These are phyloP conservation scores for Omphaloscelis lunosa DNA, from an alignment of 2,888 invertebrate species.

Conservation along the genomic window DNA sequence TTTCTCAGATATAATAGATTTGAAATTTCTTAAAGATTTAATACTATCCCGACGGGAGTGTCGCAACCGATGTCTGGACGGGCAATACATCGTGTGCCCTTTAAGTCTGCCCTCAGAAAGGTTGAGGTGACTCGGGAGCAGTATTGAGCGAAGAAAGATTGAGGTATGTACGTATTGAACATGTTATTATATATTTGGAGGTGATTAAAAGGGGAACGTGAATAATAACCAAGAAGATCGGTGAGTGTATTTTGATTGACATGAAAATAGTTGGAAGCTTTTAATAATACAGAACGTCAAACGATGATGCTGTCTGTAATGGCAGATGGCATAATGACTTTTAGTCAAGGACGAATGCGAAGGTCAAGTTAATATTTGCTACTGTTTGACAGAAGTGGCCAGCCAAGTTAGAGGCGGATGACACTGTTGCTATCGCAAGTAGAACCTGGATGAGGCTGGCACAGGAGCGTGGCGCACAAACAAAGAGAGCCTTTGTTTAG, in stretches of 20 bases:
- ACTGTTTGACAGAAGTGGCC: neutral
- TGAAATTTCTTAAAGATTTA: constrained; percentile 41
- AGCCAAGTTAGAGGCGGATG: neutral
- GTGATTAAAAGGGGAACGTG: constrained; percentile 9
- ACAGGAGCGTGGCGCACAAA: neutral
- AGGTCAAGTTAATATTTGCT: neutral
- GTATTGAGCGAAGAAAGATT: constrained; percentile 48
- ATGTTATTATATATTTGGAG: constrained; percentile 11
- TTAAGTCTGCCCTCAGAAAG: constrained; percentile 52
- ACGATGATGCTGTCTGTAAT: neutral
- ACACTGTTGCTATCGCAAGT: neutral
- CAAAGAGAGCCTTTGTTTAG: neutral
- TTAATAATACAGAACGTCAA: neutral
- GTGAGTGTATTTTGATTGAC: neutral
- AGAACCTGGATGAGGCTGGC: neutral
- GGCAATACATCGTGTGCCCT: constrained; percentile 47
- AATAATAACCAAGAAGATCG: neutral
- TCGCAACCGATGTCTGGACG: constrained; percentile 42
- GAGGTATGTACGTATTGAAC: constrained; percentile 20
- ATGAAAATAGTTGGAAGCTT: neutral
- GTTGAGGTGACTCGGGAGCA: constrained; percentile 60
- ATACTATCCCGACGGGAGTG: constrained; percentile 26
- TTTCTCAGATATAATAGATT: constrained; percentile 25
- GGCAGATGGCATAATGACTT: neutral
- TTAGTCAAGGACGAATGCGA: neutral